Evolutionary conservation across 2,797 vertebrate species (phyloP).

Genomic region (Craterocephalus amniculus): DNA sequence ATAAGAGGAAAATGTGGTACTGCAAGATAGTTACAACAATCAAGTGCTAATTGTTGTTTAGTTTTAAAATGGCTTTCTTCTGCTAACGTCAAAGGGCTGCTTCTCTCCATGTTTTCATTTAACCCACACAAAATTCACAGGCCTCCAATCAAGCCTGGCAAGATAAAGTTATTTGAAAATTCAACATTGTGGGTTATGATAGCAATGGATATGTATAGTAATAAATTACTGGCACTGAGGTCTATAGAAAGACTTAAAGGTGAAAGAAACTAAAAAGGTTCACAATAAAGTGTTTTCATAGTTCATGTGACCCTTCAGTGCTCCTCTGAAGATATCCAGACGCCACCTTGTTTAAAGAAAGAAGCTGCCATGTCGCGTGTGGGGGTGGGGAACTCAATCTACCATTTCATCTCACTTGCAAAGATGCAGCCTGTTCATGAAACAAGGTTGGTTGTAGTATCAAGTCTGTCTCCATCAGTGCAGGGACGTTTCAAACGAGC

Average conservation of each 20-base stretch:
- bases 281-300: not conserved
- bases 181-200: not conserved
- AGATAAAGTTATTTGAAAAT: not conserved
- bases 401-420: conserved; percentile 10
- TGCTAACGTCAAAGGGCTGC: not conserved
- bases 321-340: conserved; percentile 32
- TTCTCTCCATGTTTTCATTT: not conserved
- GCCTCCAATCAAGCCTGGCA: not conserved
- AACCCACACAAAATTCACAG: not conserved
- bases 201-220: not conserved
- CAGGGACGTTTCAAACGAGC: conserved; percentile 14
- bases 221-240: not conserved
- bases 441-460: conserved; percentile 1
- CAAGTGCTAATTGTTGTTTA: conserved; percentile 4
- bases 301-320: conserved; percentile 31
- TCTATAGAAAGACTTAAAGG: not conserved
- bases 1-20: not conserved
- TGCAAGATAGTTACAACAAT: conserved; percentile 11
- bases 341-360: conserved; percentile 27
- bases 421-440: conserved; percentile 3
- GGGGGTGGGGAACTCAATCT: not conserved
- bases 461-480: conserved; percentile 7
- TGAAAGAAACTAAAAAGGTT: not conserved
- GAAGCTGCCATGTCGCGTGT: not conserved
- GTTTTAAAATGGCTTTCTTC: not conserved